A percentile compares a stretch with the other conserved stretches of the same genome.
These are phyloP conservation scores for Plagiodera versicolora DNA, from an alignment of 2,888 invertebrate genomes.

Conservation along the genomic window DNA sequence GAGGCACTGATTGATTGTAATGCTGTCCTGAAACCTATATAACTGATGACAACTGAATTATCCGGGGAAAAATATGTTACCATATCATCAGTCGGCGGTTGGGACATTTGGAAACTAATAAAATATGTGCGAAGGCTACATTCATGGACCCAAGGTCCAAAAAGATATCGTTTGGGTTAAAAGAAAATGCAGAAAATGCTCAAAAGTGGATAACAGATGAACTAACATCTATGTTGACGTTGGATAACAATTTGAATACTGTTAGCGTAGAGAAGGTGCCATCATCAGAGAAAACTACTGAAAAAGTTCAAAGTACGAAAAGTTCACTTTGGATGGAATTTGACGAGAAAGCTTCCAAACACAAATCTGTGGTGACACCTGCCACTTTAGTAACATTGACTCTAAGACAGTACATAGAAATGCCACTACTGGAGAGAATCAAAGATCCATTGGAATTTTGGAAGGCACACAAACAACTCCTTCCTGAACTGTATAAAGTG, in stretches of 20 bases:
- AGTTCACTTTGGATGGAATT: background rate
- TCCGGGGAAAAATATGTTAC: conserved; percentile 38
- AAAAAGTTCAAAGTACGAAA: background rate
- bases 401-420: background rate
- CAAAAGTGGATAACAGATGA: conserved; percentile 27
- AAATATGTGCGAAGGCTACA: conserved; percentile 31
- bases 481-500: background rate
- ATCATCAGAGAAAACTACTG: background rate
- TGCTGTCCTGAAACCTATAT: conserved; percentile 28
- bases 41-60: conserved; percentile 27
- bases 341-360: background rate
- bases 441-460: background rate
- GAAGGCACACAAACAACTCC: background rate
- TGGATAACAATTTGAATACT: background rate
- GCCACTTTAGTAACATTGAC: background rate
- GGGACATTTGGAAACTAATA: conserved; percentile 28
- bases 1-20: background rate
- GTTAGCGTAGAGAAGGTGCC: background rate
- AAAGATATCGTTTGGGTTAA: conserved; percentile 31
- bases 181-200: conserved; percentile 25
- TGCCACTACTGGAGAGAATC: background rate
- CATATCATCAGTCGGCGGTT: conserved; percentile 28
- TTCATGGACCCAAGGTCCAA: conserved; percentile 37
- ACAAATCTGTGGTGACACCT: background rate
- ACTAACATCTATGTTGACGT: conserved; percentile 6